These are phyloP conservation scores for Calephelis perditalis DNA, from an alignment of 2,888 invertebrate genomes.

Conservation along the genomic window DNA sequence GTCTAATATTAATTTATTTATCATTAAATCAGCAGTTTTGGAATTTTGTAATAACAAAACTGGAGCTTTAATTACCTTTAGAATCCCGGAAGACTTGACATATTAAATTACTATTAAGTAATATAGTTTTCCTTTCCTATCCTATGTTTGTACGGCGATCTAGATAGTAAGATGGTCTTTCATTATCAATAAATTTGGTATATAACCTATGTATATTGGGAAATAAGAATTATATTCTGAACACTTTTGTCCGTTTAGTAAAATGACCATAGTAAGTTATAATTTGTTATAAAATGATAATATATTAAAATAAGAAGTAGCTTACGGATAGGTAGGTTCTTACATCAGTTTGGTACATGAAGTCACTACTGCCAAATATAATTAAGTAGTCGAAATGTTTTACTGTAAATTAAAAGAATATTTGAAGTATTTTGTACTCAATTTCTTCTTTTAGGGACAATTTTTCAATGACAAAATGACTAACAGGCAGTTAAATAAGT, in stretches of 20 bases:
- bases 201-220: constrained; percentile 46
- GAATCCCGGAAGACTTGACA: constrained; percentile 59
- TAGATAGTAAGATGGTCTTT: constrained; percentile 43
- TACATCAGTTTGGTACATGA: constrained; percentile 55
- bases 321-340: constrained; percentile 44
- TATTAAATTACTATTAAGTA: constrained; percentile 29
- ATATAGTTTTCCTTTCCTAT: constrained; percentile 16
- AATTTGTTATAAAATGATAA: constrained; percentile 58
- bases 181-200: constrained; percentile 45
- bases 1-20: too few relatives aligned
- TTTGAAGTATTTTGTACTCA: constrained; percentile 62
- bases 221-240: constrained; percentile 39
- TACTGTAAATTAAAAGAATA: constrained; percentile 57
- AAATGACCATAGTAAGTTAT: constrained; percentile 55
- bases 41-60: constrained; percentile 28
- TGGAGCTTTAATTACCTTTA: constrained; percentile 75
- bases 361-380: constrained; percentile 72
- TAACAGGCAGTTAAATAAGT: too few relatives aligned
- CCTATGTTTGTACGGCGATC: constrained; percentile 34
- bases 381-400: constrained; percentile 68
- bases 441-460: constrained; percentile 34
- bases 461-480: too few relatives aligned
- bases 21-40: constrained; percentile 17
- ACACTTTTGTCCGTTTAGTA: constrained; percentile 45
- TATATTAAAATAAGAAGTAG: constrained; percentile 56